Percentiles rank a stretch among this genome's conserved stretches.
Evolutionary conservation across 2,797 vertebrate species (phyloP).

Genomic region (Crax fasciolata): DNA sequence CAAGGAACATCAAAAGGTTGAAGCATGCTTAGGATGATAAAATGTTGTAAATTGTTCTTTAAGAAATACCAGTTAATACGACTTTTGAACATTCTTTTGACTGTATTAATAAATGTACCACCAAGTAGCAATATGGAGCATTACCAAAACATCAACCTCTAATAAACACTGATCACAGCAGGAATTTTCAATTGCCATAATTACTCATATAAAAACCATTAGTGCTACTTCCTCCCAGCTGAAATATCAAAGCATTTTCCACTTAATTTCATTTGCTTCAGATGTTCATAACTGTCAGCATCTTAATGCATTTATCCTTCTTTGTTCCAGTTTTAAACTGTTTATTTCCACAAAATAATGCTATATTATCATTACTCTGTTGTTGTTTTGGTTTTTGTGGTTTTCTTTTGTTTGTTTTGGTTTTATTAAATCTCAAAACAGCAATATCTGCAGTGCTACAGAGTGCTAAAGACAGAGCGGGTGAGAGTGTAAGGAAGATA

Average conservation of each 20-base stretch:
- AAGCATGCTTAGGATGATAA: not conserved
- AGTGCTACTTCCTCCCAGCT: slow-evolving; percentile 12
- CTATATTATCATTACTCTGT: not conserved
- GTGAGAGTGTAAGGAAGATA: not conserved
- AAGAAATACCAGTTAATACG: not conserved
- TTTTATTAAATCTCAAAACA: not conserved
- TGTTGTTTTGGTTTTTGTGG: not conserved
- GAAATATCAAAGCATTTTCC: slow-evolving; percentile 31
- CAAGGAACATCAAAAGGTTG: not conserved
- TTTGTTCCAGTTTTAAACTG: not conserved
- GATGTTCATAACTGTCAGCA: not conserved
- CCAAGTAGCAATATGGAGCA: not conserved
- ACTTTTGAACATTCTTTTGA: not conserved
- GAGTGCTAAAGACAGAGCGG: not conserved
- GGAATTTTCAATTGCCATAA: slow-evolving; percentile 32
- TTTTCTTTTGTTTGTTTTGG: not conserved
- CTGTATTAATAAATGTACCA: not conserved
- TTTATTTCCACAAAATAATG: not conserved
- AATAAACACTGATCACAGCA: slow-evolving; percentile 37
- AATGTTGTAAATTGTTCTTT: not conserved
- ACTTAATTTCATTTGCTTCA: slow-evolving; percentile 20
- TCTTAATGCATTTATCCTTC: not conserved
- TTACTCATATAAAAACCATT: slow-evolving; percentile 20
- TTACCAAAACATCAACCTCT: slow-evolving; percentile 27
- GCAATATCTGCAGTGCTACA: not conserved